These are phyloP conservation scores for Gastrophryne carolinensis DNA, from an alignment of 2,797 vertebrate genomes.

Conservation along the genomic window DNA sequence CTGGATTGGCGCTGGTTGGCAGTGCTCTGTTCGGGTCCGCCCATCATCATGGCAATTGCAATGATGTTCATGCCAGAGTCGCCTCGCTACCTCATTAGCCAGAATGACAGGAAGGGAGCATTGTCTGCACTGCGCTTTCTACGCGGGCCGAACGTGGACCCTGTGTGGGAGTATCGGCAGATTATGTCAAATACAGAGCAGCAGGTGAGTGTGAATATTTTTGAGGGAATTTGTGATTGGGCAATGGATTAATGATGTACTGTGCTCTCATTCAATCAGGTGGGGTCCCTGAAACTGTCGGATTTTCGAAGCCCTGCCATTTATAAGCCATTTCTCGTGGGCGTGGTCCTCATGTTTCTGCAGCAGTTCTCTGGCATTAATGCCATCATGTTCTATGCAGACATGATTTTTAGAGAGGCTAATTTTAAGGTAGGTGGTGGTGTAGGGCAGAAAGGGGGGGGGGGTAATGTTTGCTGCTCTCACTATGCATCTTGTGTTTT, in stretches of 20 bases:
- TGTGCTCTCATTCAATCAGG: conserved; percentile 9
- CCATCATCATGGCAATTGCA: conserved; percentile 77
- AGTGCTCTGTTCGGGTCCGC: conserved; percentile 77
- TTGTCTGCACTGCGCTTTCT: conserved; percentile 78
- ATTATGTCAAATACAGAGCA: conserved; percentile 68
- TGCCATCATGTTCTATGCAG: conserved; percentile 91
- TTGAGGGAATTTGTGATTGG: neutral
- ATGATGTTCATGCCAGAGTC: conserved; percentile 93
- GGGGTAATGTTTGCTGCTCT: too few species aligned
- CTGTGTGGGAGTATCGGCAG: conserved; percentile 76
- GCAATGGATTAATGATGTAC: neutral
- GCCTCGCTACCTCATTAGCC: conserved; percentile 81
- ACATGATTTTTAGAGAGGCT: conserved; percentile 86
- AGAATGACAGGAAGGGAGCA: conserved; percentile 75
- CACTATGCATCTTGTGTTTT: conserved; percentile 12
- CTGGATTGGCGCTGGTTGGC: conserved; percentile 91
- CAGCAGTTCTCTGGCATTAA: conserved; percentile 93
- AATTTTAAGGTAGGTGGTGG: conserved; percentile 75
- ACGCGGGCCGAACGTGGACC: conserved; percentile 74
- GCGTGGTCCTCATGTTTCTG: conserved; percentile 83
- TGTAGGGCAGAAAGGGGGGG: too few species aligned
- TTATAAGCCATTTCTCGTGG: conserved; percentile 84
- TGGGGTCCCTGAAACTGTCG: conserved; percentile 62
- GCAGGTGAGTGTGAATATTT: conserved; percentile 67
- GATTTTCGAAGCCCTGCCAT: conserved; percentile 76